Evolutionary conservation across 2,888 invertebrate genomes (phyloP).

Genomic region (Polymixis lichenea): DNA sequence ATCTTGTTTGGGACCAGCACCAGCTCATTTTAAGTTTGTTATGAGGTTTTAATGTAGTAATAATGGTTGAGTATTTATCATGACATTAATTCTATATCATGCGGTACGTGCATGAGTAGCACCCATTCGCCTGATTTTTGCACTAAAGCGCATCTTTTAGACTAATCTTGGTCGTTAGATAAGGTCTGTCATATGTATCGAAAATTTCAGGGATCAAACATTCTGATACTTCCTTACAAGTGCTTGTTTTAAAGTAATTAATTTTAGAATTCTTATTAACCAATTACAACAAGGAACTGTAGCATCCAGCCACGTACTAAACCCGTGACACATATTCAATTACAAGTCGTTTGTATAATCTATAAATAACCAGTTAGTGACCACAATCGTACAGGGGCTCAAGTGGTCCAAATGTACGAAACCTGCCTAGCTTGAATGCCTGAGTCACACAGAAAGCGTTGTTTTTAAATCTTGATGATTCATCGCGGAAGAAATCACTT

Average conservation of each 20-base stretch:
- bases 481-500: slow-evolving; percentile 74
- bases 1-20: slow-evolving; percentile 11
- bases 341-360: slow-evolving; percentile 55
- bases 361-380: slow-evolving; percentile 61
- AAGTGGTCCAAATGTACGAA: slow-evolving; percentile 70
- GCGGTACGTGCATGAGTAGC: too few species aligned
- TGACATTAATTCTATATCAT: neutral
- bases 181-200: neutral
- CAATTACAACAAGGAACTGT: slow-evolving; percentile 28
- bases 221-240: neutral
- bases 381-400: slow-evolving; percentile 54
- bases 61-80: slow-evolving; percentile 12
- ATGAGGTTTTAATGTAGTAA: slow-evolving; percentile 20
- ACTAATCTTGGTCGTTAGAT: neutral
- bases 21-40: slow-evolving; percentile 26
- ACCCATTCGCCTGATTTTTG: too few species aligned
- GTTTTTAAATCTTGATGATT: slow-evolving; percentile 68
- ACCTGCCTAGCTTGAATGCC: slow-evolving; percentile 59
- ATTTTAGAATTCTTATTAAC: slow-evolving; percentile 11
- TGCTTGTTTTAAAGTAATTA: neutral
- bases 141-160: neutral
- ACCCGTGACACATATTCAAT: slow-evolving; percentile 59
- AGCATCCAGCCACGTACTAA: slow-evolving; percentile 30
- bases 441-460: slow-evolving; percentile 72
- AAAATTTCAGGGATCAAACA: neutral